Evolutionary conservation across 1,140 invertebrate species (phyloP).

Genomic region (Papilio polyxenes): DNA sequence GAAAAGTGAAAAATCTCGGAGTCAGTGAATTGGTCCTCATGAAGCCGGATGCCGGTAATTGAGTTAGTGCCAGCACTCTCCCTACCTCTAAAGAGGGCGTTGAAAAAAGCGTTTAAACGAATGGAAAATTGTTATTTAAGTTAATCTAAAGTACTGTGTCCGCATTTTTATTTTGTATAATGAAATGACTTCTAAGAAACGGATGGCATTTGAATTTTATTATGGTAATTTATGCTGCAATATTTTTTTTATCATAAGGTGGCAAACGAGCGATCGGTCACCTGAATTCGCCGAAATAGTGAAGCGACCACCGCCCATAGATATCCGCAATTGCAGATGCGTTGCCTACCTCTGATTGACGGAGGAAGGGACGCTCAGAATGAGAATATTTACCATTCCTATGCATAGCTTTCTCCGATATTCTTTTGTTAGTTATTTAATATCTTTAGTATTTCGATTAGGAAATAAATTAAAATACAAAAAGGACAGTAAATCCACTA

Average conservation of each 20-base stretch:
- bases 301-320: too few relatives aligned
- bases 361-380: too few relatives aligned
- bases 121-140: conserved; percentile 40
- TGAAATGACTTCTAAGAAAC: conserved; percentile 23
- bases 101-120: conserved; percentile 47
- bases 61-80: conserved; percentile 69
- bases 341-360: too few relatives aligned
- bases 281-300: too few relatives aligned
- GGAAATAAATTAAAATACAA: background rate
- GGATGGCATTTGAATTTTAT: conserved; percentile 10
- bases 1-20: conserved; percentile 56
- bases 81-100: conserved; percentile 52
- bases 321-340: too few relatives aligned
- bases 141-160: conserved; percentile 35
- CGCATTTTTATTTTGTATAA: conserved; percentile 34
- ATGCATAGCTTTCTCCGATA: background rate
- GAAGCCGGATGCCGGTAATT: conserved; percentile 73
- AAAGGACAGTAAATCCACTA: too few relatives aligned
- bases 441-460: background rate
- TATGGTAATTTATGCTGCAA: conserved; percentile 9
- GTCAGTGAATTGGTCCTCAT: conserved; percentile 67
- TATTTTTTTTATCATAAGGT: background rate
- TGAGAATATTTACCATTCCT: too few relatives aligned
- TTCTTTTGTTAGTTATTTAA: background rate
- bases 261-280: too few relatives aligned